Base-by-base conservation (phyloP, 2,888 invertebrate genomes). In the Bombyx huttoni region DNA sequence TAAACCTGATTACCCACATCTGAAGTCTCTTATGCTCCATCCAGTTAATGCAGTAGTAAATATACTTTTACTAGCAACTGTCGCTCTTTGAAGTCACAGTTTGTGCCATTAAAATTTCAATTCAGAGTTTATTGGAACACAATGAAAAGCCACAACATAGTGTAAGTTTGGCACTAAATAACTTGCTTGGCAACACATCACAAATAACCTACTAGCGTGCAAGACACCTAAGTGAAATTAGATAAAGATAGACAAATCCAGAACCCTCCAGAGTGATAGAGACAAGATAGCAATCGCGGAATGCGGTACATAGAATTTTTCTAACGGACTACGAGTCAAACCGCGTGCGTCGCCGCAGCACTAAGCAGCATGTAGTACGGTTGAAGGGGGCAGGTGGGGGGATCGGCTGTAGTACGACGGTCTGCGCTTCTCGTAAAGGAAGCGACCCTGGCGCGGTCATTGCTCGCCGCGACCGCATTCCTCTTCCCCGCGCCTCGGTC, bases 371-470 rank as follows among this genome's bases (percentile, higher is more conserved):
- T 78, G 81, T 81, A 82, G 81, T 82, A 84, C 78, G 77, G 56
- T 60, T 62, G 67, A 64, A 63, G 56, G 65, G 63, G 61, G 73
- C 60, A 67, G 61, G 68, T 67, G 72, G 76, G 75, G 75, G 68
- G 63, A 61, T 64, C 70, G 78, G 73, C 75, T 80, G 84, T 86
- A 85, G 85, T 85, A 86, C 85, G 82, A 78, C 83, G 83, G 81
- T 78, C 78, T 77, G 84, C 79, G 78, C 77, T 84, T 82, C 86
- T 86, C 81, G 87, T 86, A 86, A 86, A 87, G 86, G 86, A 86
- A 85, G 82, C 86, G 86, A 85, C 87, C 87, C 87, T 87, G 87
- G 83, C 82, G 84, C 85, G 87, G 87, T 87, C 87, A 87, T 84
- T 87, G 87, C 87, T 82, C 87, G 87, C 82, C 78, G 78, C 86